Conservation (phyloP, 2,888 invertebrate species). For the Mesorhabditis belari region DNA sequence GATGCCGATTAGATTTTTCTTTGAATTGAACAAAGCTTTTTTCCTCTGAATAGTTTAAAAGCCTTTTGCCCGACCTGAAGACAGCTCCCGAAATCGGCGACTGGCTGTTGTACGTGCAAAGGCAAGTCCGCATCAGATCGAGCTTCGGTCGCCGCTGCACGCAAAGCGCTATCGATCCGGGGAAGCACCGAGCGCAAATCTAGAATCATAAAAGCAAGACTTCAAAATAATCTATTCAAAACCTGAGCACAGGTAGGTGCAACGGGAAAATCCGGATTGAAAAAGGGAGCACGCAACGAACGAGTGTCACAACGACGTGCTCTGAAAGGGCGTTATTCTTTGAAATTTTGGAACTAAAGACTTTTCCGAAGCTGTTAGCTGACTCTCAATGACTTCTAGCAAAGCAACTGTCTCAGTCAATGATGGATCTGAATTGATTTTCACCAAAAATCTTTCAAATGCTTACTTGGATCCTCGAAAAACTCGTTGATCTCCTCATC, state of each 20-base stretch:
- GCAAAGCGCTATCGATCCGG: neutral
- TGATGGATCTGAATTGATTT: neutral
- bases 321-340: neutral
- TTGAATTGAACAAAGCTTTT: no score
- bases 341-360: neutral
- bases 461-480: no score
- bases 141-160: neutral
- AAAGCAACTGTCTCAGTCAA: no score
- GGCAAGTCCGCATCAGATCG: neutral
- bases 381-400: neutral
- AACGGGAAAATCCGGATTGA: neutral
- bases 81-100: neutral
- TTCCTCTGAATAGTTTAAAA: no score
- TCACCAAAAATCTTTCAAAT: neutral
- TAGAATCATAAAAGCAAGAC: neutral
- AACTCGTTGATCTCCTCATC: no score
- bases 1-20: no score
- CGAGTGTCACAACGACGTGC: neutral
- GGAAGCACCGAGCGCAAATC: neutral
- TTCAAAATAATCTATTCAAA: neutral
- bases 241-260: neutral
- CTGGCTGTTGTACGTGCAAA: neutral
- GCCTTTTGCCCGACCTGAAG: no score
- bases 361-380: neutral
- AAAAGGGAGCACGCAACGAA: neutral